Evolutionary conservation across 2,797 vertebrate genomes (phyloP).

Genomic region (Lateolabrax maculatus): DNA sequence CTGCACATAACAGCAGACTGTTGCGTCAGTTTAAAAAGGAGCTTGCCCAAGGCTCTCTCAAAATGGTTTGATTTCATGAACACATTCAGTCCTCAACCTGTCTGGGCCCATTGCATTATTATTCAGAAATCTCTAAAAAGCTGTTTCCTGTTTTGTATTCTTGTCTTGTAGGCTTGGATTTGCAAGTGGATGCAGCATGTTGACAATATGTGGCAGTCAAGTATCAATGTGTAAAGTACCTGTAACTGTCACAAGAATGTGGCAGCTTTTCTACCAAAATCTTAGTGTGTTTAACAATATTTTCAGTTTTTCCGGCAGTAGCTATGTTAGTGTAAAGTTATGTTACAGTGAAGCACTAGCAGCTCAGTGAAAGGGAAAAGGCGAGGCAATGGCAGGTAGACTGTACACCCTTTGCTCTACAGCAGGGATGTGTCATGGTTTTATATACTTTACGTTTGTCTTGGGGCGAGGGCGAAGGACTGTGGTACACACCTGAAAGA

Average conservation of each 20-base stretch:
- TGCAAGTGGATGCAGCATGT: constrained; percentile 24
- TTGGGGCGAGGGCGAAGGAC: constrained; percentile 54
- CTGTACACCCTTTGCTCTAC: constrained; percentile 6
- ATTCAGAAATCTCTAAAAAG: not conserved
- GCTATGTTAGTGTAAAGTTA: not conserved
- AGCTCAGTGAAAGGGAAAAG: not conserved
- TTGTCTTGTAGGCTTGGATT: constrained; percentile 3
- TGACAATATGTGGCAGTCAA: not conserved
- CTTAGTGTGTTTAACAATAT: not conserved
- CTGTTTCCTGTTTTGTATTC: not conserved
- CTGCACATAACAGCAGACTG: constrained; percentile 4
- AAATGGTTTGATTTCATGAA: constrained; percentile 4
- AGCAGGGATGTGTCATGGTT: constrained; percentile 53
- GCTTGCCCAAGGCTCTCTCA: not conserved
- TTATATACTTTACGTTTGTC: constrained; percentile 40
- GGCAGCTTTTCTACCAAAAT: not conserved
- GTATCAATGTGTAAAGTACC: constrained; percentile 2
- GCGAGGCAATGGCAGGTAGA: not conserved
- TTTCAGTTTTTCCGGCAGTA: not conserved
- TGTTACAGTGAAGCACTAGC: not conserved
- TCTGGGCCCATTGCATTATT: too few species aligned
- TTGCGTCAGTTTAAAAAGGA: not conserved
- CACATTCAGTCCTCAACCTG: not conserved
- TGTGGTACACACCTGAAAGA: constrained; percentile 18
- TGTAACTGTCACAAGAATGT: not conserved